Evolutionary conservation across 2,888 invertebrate species (phyloP).

Genomic region (Trilocha varians): DNA sequence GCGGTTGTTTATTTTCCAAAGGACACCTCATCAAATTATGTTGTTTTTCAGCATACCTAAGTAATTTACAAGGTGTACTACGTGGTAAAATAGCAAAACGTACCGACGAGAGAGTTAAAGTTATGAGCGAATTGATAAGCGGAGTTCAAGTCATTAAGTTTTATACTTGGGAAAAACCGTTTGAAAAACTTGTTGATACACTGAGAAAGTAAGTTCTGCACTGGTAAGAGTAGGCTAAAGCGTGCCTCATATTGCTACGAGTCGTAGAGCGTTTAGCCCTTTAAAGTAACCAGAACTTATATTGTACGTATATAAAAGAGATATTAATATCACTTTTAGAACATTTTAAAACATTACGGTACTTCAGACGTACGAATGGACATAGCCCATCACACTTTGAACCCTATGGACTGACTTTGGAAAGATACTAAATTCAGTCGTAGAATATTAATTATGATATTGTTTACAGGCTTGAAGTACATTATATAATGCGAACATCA

Average conservation of each 20-base stretch:
- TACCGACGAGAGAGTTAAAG: slow-evolving; percentile 82
- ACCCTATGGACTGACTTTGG: too few species aligned
- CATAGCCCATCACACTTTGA: too few species aligned
- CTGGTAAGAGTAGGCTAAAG: background rate
- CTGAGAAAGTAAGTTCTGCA: slow-evolving; percentile 74
- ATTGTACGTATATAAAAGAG: too few species aligned
- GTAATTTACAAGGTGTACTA: slow-evolving; percentile 52
- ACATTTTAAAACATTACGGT: too few species aligned
- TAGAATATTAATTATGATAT: too few species aligned
- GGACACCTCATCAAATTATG: too few species aligned
- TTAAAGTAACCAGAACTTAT: too few species aligned
- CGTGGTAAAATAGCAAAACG: slow-evolving; percentile 77
- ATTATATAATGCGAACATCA: slow-evolving; percentile 76
- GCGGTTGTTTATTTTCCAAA: too few species aligned
- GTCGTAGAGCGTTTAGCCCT: too few species aligned
- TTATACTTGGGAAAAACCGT: slow-evolving; percentile 90
- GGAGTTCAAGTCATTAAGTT: slow-evolving; percentile 90
- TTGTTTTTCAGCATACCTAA: slow-evolving; percentile 59
- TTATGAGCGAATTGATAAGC: slow-evolving; percentile 85
- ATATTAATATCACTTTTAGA: too few species aligned
- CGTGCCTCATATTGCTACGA: background rate
- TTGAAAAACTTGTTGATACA: slow-evolving; percentile 77
- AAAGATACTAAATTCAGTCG: too few species aligned
- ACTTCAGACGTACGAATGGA: too few species aligned
- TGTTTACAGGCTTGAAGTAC: slow-evolving; percentile 78